Evolutionary conservation across 2,888 invertebrate species (phyloP).

Genomic region (Protula sp.): DNA sequence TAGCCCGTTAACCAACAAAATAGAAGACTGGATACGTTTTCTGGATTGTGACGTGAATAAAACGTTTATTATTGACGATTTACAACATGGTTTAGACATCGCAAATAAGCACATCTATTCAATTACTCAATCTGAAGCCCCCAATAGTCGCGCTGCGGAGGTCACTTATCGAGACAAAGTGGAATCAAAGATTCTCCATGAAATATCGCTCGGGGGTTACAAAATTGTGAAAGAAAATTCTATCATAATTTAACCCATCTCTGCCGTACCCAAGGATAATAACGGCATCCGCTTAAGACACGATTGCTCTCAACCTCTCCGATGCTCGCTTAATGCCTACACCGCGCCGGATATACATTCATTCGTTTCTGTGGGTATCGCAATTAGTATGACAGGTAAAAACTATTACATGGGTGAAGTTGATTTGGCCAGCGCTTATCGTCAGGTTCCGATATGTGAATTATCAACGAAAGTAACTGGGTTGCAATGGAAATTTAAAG

Average conservation of each 20-base stretch:
- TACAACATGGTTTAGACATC: too few species aligned
- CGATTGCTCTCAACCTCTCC: slow-evolving; percentile 1
- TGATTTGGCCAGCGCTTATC: slow-evolving; percentile 1
- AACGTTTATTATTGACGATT: too few species aligned
- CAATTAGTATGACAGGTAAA: neutral
- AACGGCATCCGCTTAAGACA: neutral
- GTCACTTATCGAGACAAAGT: too few species aligned
- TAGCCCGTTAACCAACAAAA: too few species aligned
- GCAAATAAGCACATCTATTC: too few species aligned
- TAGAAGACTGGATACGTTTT: too few species aligned
- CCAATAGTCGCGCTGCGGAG: too few species aligned
- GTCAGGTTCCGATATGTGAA: neutral
- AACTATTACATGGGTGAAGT: slow-evolving; percentile 3
- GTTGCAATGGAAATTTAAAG: slow-evolving; percentile 2
- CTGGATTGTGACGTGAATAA: too few species aligned
- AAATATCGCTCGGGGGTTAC: too few species aligned
- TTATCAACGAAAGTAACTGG: neutral
- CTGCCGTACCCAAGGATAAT: neutral
- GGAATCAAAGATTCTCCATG: too few species aligned
- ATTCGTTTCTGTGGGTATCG: neutral
- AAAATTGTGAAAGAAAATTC: too few species aligned
- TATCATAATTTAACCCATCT: neutral
- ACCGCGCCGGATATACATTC: neutral
- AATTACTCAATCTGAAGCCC: too few species aligned
- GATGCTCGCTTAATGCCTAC: neutral